Conservation (phyloP, 2,888 invertebrate genomes). For the Phyllotreta cruciferae region DNA sequence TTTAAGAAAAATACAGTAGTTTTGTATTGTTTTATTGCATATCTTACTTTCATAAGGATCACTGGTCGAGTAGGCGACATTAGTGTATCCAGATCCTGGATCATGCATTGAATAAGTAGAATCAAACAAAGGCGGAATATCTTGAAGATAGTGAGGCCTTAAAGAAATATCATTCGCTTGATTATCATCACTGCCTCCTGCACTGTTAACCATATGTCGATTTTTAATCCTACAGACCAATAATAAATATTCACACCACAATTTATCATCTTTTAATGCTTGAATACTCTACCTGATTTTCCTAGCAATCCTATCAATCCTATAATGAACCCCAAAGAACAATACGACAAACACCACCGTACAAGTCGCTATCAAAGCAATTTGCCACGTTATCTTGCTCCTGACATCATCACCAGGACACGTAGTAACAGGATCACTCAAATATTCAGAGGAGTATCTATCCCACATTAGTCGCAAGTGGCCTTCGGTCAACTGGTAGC, state of each 20-base stretch:
- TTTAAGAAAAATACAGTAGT: too few species aligned
- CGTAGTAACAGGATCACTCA: conserved; percentile 24
- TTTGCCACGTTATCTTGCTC: conserved; percentile 17
- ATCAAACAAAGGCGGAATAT: conserved; percentile 42
- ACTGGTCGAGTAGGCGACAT: background rate
- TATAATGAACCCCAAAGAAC: conserved; percentile 23
- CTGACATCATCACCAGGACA: conserved; percentile 31
- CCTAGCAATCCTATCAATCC: conserved; percentile 18
- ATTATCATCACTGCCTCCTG: background rate
- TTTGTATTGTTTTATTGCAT: too few species aligned
- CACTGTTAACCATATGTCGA: background rate
- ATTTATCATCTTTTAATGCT: background rate
- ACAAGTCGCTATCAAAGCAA: conserved; percentile 23
- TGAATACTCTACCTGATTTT: conserved; percentile 27
- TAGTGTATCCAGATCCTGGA: conserved; percentile 24
- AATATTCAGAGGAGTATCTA: conserved; percentile 34
- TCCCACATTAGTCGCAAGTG: conserved; percentile 43
- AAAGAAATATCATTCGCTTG: conserved; percentile 34
- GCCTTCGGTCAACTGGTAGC: conserved; percentile 41
- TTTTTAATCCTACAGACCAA: conserved; percentile 1
- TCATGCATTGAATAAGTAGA: conserved; percentile 34
- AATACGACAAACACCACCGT: conserved; percentile 31
- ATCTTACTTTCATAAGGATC: too few species aligned
- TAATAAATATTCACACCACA: background rate
- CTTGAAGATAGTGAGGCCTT: conserved; percentile 43